Base-by-base conservation (phyloP, 2,888 invertebrate genomes). In the Protophormia terraenovae region DNA sequence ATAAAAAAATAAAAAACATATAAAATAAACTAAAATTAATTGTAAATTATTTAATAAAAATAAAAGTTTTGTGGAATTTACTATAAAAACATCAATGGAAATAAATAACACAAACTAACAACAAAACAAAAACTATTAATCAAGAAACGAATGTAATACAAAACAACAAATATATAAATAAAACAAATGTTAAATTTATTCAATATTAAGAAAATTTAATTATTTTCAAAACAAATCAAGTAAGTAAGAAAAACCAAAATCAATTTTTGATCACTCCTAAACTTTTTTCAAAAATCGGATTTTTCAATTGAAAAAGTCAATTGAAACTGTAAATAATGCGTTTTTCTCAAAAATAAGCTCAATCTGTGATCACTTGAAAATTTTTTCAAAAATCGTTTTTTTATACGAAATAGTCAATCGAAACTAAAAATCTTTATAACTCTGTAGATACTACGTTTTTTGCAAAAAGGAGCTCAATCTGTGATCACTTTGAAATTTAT, bases 141-240 rank as follows among this genome's bases (percentile, higher is more conserved):
- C 80, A 83, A 84, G 58, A 83, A 86, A 83, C 79, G 83, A 80
- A 75, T 79, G 78, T 83, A 83, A 83, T 69, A 79, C 62, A 75
- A 77, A n/a, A 60, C 19, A 67, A 71, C 35, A 79, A 84, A 83
- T 72, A 60, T 73, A 71, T 81, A 71, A 62, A 79, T 79, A 86
- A 86, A 75, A 76, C 41, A 81, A 78, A 60, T 66, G 24, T 67
- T 58, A 60, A 66, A 72, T 64, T 80, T 64, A 80, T 55, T 72
- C 55, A 22, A 71, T 16, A 10, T 1, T 14, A 10, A 0, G 7
- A 19, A 0, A 50, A 47, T 27, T 69, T 1, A 55, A 1, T n/a
- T 60, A 58, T 27, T 66, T 16, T n/a, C 2, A 12, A 12, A 3
- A 62, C 4, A 8, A 1, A 32, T 22, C 1, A 16, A 32, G 45